Conservation (phyloP, 2,888 invertebrate species). For the Yponomeuta plumbellus region DNA sequence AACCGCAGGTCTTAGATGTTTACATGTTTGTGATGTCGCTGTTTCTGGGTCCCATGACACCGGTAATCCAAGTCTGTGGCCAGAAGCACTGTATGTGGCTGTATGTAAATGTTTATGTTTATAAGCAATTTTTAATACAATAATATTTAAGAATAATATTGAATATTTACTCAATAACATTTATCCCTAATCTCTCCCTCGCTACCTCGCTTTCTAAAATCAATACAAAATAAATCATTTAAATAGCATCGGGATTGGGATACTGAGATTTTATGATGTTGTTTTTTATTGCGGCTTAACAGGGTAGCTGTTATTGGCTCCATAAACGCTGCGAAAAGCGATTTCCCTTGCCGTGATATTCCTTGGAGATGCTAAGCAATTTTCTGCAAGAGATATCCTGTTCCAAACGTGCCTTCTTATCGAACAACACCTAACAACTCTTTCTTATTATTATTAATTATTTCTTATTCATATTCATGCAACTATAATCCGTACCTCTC, state of each 20-base stretch:
- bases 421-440: slow-evolving; percentile 6
- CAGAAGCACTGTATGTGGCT: no score
- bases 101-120: no score
- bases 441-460: background rate
- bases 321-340: slow-evolving; percentile 46
- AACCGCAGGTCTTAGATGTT: no score
- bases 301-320: slow-evolving; percentile 9
- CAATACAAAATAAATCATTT: background rate
- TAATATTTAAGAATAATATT: no score
- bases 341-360: slow-evolving; percentile 58
- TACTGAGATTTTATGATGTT: background rate
- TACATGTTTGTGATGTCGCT: no score
- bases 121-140: no score
- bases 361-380: slow-evolving; percentile 71
- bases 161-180: no score
- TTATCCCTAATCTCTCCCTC: background rate
- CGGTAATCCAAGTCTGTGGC: no score
- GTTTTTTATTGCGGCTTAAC: background rate
- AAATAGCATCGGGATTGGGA: background rate
- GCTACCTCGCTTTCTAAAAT: background rate
- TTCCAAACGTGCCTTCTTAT: slow-evolving; percentile 43
- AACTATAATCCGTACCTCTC: background rate
- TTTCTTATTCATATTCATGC: background rate
- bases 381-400: slow-evolving; percentile 67
- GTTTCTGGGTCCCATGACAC: no score